A percentile compares a stretch with the other conserved stretches of the same genome.
Evolutionary conservation across 2,113 vertebrate species (phyloP).

Genomic region (Muntiacus muntjak): DNA sequence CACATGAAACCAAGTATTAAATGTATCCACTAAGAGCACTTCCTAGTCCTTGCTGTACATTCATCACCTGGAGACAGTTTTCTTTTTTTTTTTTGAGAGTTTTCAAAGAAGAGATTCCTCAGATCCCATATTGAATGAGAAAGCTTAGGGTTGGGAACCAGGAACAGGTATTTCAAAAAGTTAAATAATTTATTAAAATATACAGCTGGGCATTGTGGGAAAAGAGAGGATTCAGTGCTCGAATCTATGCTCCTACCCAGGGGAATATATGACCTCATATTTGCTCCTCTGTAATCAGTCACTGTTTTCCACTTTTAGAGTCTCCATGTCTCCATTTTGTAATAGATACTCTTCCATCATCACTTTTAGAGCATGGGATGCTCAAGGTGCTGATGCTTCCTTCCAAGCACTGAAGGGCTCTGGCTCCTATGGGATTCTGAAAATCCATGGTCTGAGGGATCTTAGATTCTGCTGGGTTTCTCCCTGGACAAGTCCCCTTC

Average conservation of each 20-base stretch:
- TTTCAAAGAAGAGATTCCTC: not conserved
- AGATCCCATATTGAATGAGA: not conserved
- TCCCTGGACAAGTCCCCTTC: not conserved
- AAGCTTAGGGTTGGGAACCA: not conserved
- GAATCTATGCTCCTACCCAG: not conserved
- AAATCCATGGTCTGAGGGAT: not conserved
- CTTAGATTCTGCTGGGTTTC: not conserved
- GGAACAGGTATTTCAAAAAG: not conserved
- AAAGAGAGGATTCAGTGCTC: not conserved
- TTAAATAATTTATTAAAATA: not conserved
- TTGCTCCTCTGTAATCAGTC: not conserved
- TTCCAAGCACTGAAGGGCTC: not conserved
- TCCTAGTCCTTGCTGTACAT: not conserved
- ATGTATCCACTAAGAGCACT: not conserved
- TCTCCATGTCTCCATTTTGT: not conserved
- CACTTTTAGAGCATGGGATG: not conserved
- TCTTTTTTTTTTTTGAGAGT: not conserved
- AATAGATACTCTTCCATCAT: not conserved
- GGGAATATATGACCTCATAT: not conserved
- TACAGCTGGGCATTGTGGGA: not conserved
- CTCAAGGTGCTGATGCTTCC: not conserved
- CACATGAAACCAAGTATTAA: conserved; percentile 41
- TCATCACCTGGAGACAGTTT: not conserved
- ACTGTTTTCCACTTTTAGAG: not conserved
- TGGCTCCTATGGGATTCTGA: not conserved